Percentiles rank a stretch among this genome's conserved stretches.
These are phyloP conservation scores for Sylvietta virens DNA, from an alignment of 2,113 vertebrate genomes.

Conservation along the genomic window DNA sequence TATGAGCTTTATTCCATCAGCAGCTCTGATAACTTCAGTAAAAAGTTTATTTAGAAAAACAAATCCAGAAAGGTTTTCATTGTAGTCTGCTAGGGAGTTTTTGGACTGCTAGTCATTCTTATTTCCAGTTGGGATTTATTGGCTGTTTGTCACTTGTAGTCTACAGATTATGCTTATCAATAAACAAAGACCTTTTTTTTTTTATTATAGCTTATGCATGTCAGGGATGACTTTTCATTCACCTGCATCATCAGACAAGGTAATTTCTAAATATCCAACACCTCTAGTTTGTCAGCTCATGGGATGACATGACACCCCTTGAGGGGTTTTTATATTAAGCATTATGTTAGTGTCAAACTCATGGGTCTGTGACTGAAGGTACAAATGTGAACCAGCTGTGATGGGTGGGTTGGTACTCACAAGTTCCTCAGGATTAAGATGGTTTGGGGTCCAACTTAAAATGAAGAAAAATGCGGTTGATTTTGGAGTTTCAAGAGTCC, in stretches of 20 bases:
- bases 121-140: not conserved
- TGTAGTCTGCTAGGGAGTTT: not conserved
- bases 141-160: not conserved
- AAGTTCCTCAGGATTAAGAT: not conserved
- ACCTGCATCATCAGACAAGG: not conserved
- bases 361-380: not conserved
- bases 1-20: conserved; percentile 31
- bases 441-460: not conserved
- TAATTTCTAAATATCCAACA: not conserved
- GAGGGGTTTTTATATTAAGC: not conserved
- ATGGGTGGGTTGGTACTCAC: not conserved
- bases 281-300: not conserved
- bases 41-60: conserved; percentile 14
- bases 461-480: not conserved
- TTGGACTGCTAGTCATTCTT: not conserved
- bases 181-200: not conserved
- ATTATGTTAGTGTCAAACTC: not conserved
- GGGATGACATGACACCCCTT: not conserved
- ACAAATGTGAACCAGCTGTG: not conserved
- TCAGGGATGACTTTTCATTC: not conserved
- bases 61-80: not conserved
- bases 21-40: not conserved
- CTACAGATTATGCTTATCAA: not conserved
- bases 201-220: not conserved
- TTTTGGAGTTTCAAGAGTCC: not conserved